phyloP scores from a whole-genome alignment of 1,140 invertebrate species.

The Aphelenchoides fujianensis region DNA sequence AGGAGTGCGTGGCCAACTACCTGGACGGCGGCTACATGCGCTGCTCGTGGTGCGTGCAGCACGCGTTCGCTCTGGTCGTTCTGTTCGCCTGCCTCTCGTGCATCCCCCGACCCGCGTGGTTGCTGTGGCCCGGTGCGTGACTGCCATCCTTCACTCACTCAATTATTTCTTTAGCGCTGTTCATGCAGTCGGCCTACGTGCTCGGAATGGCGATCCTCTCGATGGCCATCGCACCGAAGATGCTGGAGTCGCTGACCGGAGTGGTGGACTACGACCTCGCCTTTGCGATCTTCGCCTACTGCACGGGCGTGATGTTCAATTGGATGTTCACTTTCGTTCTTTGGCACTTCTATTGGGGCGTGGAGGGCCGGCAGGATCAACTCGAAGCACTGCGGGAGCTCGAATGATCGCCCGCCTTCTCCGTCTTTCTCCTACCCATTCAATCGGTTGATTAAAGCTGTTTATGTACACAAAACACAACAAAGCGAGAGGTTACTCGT shows the following conservation, averaged over 20 bases:
- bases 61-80: conserved; percentile 39
- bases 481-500: too few species aligned
- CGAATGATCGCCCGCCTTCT: too few species aligned
- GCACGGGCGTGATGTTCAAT: conserved; percentile 46
- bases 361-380: conserved; percentile 36
- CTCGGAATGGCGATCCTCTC: conserved; percentile 54
- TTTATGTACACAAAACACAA: too few species aligned
- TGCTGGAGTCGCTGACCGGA: conserved; percentile 42
- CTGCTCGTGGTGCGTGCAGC: conserved; percentile 51
- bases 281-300: conserved; percentile 39
- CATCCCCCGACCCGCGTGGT: conserved; percentile 46
- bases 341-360: conserved; percentile 58
- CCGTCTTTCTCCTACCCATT: too few species aligned
- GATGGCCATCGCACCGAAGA: conserved; percentile 56
- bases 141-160: neutral
- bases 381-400: neutral
- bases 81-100: conserved; percentile 40
- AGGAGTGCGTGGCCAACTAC: conserved; percentile 58
- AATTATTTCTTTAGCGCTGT: conserved; percentile 39
- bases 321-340: conserved; percentile 58
- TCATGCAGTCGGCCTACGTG: conserved; percentile 58
- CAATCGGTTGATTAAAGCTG: too few species aligned
- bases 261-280: conserved; percentile 40
- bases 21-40: conserved; percentile 59
- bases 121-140: conserved; percentile 56